Percentiles rank a stretch among this genome's conserved stretches.
Conservation (phyloP, 2,888 invertebrate genomes). For the Leistus spinibarbis region DNA sequence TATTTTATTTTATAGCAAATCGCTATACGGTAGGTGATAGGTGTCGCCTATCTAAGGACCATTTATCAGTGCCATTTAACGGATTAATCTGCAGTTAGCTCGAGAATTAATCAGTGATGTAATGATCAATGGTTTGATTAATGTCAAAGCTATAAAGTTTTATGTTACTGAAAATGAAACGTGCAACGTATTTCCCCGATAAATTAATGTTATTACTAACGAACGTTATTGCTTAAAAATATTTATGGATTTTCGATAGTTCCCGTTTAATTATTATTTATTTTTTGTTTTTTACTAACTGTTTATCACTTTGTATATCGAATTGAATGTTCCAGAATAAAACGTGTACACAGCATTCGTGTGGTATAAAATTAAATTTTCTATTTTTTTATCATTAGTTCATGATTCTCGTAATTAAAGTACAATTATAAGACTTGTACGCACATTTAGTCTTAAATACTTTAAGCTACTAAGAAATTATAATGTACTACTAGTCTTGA, state of each 20-base stretch:
- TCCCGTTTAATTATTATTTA: neutral
- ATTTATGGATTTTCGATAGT: neutral
- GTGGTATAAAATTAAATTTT: neutral
- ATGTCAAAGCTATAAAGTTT: slow-evolving; percentile 10
- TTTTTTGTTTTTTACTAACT: neutral
- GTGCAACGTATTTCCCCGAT: neutral
- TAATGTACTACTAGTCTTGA: no score
- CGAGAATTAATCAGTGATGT: slow-evolving; percentile 13
- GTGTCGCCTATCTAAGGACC: neutral
- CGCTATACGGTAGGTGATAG: neutral
- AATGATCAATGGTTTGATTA: slow-evolving; percentile 21
- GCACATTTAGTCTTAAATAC: neutral
- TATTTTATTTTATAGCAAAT: neutral
- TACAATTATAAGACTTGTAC: neutral
- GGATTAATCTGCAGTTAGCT: slow-evolving; percentile 19
- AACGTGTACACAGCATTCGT: neutral
- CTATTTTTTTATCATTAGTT: neutral
- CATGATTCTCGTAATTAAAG: neutral
- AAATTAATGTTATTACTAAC: neutral
- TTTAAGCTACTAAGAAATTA: neutral
- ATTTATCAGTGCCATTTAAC: slow-evolving; percentile 28
- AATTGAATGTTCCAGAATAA: neutral
- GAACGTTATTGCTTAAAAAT: neutral
- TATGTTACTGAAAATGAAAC: neutral
- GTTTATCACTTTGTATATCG: neutral